phyloP scores from a whole-genome alignment of 1,140 invertebrate genomes.

The Drosophila lowei region DNA sequence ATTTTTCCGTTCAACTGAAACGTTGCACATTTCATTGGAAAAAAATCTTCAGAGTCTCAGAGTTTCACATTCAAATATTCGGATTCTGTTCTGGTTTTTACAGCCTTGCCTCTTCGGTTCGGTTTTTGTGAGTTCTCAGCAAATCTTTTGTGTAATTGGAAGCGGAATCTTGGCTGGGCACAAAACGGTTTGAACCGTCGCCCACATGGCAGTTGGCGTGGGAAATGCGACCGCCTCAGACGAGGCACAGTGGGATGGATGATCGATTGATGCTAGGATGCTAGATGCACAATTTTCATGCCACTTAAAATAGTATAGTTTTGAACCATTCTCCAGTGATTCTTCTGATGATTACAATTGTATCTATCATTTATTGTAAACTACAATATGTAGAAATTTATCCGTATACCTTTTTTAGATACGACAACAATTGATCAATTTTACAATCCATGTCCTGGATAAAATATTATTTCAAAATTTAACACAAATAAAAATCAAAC shows the following conservation, averaged over 20 bases:
- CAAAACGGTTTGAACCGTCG: slow-evolving; percentile 75
- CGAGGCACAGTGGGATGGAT: slow-evolving; percentile 30
- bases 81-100: slow-evolving; percentile 28
- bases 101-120: neutral
- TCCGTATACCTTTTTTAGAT: too few relatives aligned
- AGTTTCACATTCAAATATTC: slow-evolving; percentile 1
- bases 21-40: slow-evolving; percentile 64
- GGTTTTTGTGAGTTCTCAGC: slow-evolving; percentile 63
- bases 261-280: too few relatives aligned
- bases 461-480: too few relatives aligned
- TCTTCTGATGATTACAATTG: too few relatives aligned
- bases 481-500: too few relatives aligned
- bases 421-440: too few relatives aligned
- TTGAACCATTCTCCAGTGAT: too few relatives aligned
- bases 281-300: too few relatives aligned
- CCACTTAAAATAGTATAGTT: too few relatives aligned
- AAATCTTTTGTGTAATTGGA: slow-evolving; percentile 76
- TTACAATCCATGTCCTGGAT: too few relatives aligned
- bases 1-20: slow-evolving; percentile 56
- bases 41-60: neutral
- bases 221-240: slow-evolving; percentile 52
- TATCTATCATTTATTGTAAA: too few relatives aligned
- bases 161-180: slow-evolving; percentile 61
- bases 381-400: too few relatives aligned
- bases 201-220: slow-evolving; percentile 66